These are phyloP conservation scores for Gopherus flavomarginatus DNA, from an alignment of 2,113 vertebrate genomes.

Conservation along the genomic window DNA sequence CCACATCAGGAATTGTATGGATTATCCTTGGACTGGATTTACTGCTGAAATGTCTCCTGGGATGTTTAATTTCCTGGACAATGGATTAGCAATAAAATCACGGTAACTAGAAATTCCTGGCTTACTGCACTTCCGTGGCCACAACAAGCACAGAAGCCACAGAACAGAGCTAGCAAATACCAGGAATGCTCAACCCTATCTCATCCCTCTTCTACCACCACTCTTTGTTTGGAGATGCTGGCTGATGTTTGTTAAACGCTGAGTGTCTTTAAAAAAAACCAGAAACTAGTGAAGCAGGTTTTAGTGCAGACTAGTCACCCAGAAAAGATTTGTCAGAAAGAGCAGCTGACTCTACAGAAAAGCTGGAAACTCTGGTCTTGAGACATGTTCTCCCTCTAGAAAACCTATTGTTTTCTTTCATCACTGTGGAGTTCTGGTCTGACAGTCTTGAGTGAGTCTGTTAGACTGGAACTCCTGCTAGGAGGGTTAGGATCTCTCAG, in stretches of 20 bases:
- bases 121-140: background rate
- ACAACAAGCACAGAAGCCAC: background rate
- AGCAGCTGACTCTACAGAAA: background rate
- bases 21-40: background rate
- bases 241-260: background rate
- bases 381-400: background rate
- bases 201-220: background rate
- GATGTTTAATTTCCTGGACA: constrained; percentile 13
- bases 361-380: background rate
- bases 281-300: background rate
- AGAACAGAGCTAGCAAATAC: background rate
- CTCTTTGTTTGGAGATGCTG: background rate
- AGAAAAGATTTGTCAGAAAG: background rate
- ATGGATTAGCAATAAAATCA: constrained; percentile 1
- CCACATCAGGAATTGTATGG: background rate
- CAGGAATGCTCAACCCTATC: background rate
- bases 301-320: background rate
- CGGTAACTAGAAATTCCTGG: background rate
- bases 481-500: background rate
- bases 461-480: background rate
- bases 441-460: background rate
- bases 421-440: background rate
- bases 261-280: background rate
- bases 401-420: background rate
- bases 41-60: background rate